Base-by-base conservation (phyloP, 2,113 vertebrate genomes). In the Physeter macrocephalus region DNA sequence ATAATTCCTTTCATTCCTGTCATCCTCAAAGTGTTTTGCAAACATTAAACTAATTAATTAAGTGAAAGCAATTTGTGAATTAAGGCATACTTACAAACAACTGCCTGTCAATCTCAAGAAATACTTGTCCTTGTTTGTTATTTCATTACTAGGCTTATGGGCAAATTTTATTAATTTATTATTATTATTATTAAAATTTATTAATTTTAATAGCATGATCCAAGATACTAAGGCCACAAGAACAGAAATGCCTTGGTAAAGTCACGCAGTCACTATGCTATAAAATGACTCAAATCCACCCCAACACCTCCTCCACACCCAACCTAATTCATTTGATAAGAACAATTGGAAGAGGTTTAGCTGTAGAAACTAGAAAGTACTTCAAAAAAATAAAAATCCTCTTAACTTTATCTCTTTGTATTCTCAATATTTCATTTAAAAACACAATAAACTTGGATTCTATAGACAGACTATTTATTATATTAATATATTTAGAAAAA, bases 31-130 rank as follows among this genome's bases (percentile, higher is more conserved):
- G 39, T 97, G 29, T 23, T 94, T 95, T 88, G 10, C 34, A 75
- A 97, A 90, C 78, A 95, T 95, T 94, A 89, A 96, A 74, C 54
- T 86, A 93, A 97, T 89, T 96, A 94, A 94, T 92, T 94, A 95
- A 96, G 17, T 52, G 52, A 97, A 97, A 85, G 67, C 46, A 92
- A 96, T 97, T 81, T 97, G 36, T 90, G 34, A 69, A 82, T 96
- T 85, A 97, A 95, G 27, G 6, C 71, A 94, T 43, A 85, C 12
- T 85, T 85, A 95, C 36, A 96, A 97, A 97, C 74, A 96, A 92
- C 31, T 90, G 57, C 31, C 52, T 96, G 74, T 88, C 92, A 95
- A 77, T 90, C 89, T 72, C 34, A 67, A 90, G 49, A 93, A 90
- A 78, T 80, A 39, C 18, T 71, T 95, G 29, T 62, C 57, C 41